Base-by-base conservation (phyloP, 30 jellyfish, hydroid and myxozoan species). In the Phacellophora camtschatica region DNA sequence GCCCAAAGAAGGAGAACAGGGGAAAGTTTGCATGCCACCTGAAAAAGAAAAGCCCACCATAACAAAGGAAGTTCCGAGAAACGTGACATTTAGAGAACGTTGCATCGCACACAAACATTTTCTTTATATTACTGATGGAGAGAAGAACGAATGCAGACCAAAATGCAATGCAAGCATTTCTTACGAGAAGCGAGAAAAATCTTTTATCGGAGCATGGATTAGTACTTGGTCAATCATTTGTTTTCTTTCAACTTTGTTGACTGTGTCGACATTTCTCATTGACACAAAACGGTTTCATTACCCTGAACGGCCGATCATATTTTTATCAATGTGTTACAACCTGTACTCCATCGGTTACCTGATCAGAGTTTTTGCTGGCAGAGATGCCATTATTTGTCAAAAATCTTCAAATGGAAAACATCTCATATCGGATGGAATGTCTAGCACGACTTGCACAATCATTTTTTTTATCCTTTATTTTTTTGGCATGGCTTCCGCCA, bases 401-500 rank as follows among this genome's bases (percentile, higher is more conserved):
- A 39, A 69, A 6, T 82, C 96, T 5, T 10, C 68, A 10, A 18
- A 74, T 33, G 96, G 93, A 16, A 46, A 73, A 33, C 92, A 83
- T 61, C 77, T 77, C 69, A 71, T 90, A 58, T 55, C 89, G 13
- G 97, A 82, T 15, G 96, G 96, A n/a, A 90, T 82, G 94, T 69
- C 94, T 7, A 42, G 58, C 37, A 74, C 97, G 11, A 56, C 83
- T 4, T 90, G 97, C 80, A 77, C 94, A 20, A 42, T 90, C 28
- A 94, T 90, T 10, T 90, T 90, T 55, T 83, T 83, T 48, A 51
- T 90, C 5, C 80, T 66, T 24, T 90, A 90, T 69, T 90, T 79
- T 63, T 90, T 90, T 39, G 95, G 95, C 56, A 90, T 90, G 97
- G 97, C 97, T 32, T 90, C 97, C 8, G 92, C 97, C 1, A 77